Conservation (phyloP, 2,797 vertebrate genomes). For the Luscinia megarhynchos region DNA sequence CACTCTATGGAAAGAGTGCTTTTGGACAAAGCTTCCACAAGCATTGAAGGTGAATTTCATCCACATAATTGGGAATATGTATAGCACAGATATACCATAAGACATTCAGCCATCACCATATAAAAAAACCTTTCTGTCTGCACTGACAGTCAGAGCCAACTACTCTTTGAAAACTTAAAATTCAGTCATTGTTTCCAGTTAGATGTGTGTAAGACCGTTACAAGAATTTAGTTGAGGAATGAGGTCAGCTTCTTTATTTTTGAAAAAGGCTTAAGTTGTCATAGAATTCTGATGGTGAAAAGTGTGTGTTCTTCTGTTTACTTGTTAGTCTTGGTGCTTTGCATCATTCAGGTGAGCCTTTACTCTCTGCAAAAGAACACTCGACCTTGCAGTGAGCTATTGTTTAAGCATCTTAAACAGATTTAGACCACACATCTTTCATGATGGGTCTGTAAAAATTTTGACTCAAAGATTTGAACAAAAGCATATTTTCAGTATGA, state of each 20-base stretch:
- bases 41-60: not conserved
- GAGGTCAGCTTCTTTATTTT: not conserved
- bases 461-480: not conserved
- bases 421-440: not conserved
- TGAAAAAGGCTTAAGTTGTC: not conserved
- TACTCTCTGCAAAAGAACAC: not conserved
- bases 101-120: not conserved
- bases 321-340: not conserved
- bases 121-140: not conserved
- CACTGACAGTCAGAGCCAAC: not conserved
- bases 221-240: not conserved
- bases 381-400: not conserved
- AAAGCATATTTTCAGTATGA: not conserved
- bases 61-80: not conserved
- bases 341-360: not conserved
- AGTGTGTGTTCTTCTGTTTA: not conserved
- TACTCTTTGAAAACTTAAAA: not conserved
- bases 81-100: not conserved
- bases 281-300: not conserved
- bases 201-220: not conserved
- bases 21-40: not conserved
- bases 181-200: not conserved
- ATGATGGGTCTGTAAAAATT: not conserved
- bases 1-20: not conserved
- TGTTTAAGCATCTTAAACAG: not conserved